Percentiles rank a stretch among this genome's conserved stretches.
Conservation (phyloP, 2,113 vertebrate genomes). For the Entomyzon cyanotis region DNA sequence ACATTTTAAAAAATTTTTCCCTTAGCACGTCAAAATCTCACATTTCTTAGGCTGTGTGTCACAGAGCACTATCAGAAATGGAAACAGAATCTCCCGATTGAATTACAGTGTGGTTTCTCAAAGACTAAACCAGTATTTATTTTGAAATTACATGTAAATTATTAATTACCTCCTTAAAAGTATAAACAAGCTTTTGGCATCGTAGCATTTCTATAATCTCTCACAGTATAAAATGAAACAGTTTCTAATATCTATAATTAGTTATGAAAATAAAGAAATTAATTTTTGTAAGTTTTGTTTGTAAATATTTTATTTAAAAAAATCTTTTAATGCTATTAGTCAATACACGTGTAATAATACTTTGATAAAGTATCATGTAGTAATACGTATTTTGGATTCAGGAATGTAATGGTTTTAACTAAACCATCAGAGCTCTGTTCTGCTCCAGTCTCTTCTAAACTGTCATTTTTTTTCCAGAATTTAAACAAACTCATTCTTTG, state of each 20-base stretch:
- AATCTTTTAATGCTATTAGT: slow-evolving; percentile 67
- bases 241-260: neutral
- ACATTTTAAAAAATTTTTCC: neutral
- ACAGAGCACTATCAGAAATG: neutral
- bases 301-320: slow-evolving; percentile 75
- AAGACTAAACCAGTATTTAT: neutral
- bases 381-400: slow-evolving; percentile 50
- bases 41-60: neutral
- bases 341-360: slow-evolving; percentile 76
- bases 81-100: neutral
- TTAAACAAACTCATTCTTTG: slow-evolving; percentile 63
- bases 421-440: slow-evolving; percentile 32
- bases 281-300: slow-evolving; percentile 34
- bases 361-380: slow-evolving; percentile 58
- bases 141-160: neutral
- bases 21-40: neutral
- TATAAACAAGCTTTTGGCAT: neutral
- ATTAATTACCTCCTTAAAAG: neutral
- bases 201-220: neutral
- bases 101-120: neutral
- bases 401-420: slow-evolving; percentile 54
- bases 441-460: slow-evolving; percentile 36
- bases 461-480: slow-evolving; percentile 11
- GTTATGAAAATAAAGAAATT: slow-evolving; percentile 23
- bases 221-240: neutral